Base-by-base conservation (phyloP, 1,140 invertebrate species). In the Amyelois transitella region DNA sequence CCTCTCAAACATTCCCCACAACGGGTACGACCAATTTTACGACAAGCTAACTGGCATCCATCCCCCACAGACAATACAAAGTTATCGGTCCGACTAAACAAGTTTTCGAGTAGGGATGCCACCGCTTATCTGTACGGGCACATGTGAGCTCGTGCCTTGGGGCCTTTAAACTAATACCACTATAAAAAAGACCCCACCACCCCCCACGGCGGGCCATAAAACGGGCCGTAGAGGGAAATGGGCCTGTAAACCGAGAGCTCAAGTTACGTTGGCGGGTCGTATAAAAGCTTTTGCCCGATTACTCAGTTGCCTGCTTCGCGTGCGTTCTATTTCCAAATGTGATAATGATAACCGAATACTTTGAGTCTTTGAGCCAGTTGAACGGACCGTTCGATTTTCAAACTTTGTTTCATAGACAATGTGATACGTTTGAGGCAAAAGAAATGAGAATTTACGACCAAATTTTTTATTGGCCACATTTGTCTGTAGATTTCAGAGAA, bases 311-410 rank as follows among this genome's bases (percentile, higher is more conserved):
- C 70, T 66, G 67, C 69, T 67, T 78, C 72, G 79, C 77, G 77
- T 82, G 77, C 75, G 78, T 79, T 81, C 80, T 82, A 81, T 80
- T 80, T 78, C 77, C 74, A 76, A 80, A 81, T 70, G 79, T 80
- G 79, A 80, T 82, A 82, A 82, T 82, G 75, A 84, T 82, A 83
- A 81, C 72, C 72, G 72, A 64, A 72, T 69, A 69, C 66, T 59
- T 28, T 43, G 45, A 38, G 32, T 38, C 25, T 32, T 10, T 38
- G 43, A 21, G 20, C 18, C 43, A 32, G 53, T 56, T 22, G 51
- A 62, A 71, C 65, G 64, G 62, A 58, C 55, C 49, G 56, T 61
- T 65, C 54, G 52, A 63, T 57, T 43, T 66, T 60, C 32, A 53
- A 56, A 57, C 55, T 47, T 20, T 48, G 19, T 21, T 52, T 24